Evolutionary conservation across 2,113 vertebrate species (phyloP).

Genomic region (Callocephalon fimbriatum): DNA sequence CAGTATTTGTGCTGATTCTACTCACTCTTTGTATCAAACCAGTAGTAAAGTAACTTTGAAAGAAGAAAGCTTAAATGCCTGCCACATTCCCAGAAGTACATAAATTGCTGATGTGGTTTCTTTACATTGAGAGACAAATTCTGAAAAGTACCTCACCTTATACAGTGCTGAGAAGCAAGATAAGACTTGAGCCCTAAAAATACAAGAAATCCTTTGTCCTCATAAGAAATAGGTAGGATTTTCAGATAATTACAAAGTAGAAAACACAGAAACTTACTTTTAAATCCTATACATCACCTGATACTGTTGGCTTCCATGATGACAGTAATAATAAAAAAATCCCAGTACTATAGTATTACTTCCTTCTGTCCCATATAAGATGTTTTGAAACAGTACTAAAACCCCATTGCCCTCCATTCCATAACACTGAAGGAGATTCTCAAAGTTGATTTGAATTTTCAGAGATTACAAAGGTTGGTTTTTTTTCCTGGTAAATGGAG

Average conservation of each 20-base stretch:
- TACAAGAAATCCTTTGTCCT: not conserved
- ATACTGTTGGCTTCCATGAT: not conserved
- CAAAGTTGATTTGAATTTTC: not conserved
- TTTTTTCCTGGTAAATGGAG: not conserved
- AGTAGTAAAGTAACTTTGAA: not conserved
- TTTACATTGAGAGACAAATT: not conserved
- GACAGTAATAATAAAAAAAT: not conserved
- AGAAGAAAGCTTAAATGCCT: not conserved
- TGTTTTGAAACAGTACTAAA: not conserved
- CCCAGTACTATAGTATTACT: not conserved
- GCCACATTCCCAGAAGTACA: not conserved
- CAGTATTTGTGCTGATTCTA: not conserved
- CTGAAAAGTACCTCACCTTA: not conserved
- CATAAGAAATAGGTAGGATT: not conserved
- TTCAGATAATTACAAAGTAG: not conserved
- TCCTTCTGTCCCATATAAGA: not conserved
- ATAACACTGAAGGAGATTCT: not conserved
- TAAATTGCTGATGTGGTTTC: not conserved
- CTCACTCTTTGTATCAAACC: not conserved
- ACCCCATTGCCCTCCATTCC: not conserved
- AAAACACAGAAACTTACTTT: not conserved
- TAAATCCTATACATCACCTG: not conserved
- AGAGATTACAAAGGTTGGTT: accelerated
- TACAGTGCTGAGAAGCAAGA: not conserved
- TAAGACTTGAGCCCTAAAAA: not conserved